Conservation (phyloP, 1,140 invertebrate genomes). For the Drosophila orosa region DNA sequence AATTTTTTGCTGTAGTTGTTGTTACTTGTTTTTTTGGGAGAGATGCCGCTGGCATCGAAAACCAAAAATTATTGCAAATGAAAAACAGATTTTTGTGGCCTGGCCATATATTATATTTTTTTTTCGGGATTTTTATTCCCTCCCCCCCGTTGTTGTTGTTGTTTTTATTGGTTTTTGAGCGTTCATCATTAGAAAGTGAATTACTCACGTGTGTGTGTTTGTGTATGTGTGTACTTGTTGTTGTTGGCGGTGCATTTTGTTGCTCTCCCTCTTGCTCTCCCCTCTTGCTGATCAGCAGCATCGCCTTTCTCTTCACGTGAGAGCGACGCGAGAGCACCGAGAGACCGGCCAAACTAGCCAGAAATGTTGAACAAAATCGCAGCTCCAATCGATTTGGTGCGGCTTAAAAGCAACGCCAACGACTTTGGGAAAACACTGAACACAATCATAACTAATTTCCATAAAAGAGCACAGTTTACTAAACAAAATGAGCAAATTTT, state of each 20-base stretch:
- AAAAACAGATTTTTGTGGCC: constrained; percentile 38
- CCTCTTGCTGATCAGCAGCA: constrained; percentile 35
- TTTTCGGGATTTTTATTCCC: constrained; percentile 19
- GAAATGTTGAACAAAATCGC: constrained; percentile 36
- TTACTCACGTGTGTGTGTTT: constrained; percentile 26
- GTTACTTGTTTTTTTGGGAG: background rate
- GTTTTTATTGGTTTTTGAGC: constrained; percentile 12
- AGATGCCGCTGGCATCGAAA: constrained; percentile 31
- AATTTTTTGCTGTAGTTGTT: background rate
- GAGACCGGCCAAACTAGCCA: constrained; percentile 21
- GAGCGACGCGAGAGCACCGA: no score
- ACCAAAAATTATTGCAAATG: constrained; percentile 47
- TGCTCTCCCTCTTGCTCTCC: constrained; percentile 23
- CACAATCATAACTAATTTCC: background rate
- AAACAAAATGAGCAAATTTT: no score
- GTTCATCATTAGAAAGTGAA: constrained; percentile 60
- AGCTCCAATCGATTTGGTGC: constrained; percentile 55
- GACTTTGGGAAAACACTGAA: background rate
- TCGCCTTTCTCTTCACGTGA: constrained; percentile 54
- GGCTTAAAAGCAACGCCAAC: constrained; percentile 22
- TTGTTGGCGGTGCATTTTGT: background rate
- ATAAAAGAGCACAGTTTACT: background rate
- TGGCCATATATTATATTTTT: constrained; percentile 40
- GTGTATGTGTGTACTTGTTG: background rate
- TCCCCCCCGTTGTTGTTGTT: background rate